phyloP scores from a whole-genome alignment of 35 echinoderm and acorn worm species.

The Diadema setosum region DNA sequence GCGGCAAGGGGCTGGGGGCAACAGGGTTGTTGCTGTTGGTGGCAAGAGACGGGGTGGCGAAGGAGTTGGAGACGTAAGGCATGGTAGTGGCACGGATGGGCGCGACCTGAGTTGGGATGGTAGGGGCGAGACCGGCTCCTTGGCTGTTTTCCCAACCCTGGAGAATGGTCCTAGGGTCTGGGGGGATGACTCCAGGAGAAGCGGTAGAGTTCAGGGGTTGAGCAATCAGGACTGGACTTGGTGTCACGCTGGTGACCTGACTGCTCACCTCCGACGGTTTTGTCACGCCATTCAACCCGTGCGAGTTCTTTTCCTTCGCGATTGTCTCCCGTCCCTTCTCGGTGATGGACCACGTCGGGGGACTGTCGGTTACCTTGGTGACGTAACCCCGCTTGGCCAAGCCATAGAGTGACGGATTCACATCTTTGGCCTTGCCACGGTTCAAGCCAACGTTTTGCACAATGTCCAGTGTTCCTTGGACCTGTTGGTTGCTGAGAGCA shows the following conservation, averaged over 20 bases:
- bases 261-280: not conserved
- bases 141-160: not conserved
- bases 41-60: not conserved
- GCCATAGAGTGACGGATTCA: slow-evolving; percentile 36
- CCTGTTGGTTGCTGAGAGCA: slow-evolving; percentile 18
- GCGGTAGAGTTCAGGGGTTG: not conserved
- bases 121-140: not conserved
- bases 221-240: not conserved
- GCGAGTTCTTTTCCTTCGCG: not conserved
- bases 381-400: slow-evolving; percentile 21
- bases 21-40: not conserved
- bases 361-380: slow-evolving; percentile 21
- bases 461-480: not conserved
- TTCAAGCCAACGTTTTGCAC: slow-evolving; percentile 22
- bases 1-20: not conserved
- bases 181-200: not conserved
- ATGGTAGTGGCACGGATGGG: not conserved
- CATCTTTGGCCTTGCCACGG: slow-evolving; percentile 9
- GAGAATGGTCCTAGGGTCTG: not conserved
- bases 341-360: slow-evolving; percentile 42
- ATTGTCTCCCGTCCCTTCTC: not conserved
- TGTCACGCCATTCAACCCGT: not conserved
- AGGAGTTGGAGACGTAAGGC: slow-evolving; percentile 19
- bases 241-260: not conserved
- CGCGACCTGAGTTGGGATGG: not conserved